Base-by-base conservation (phyloP, 1,140 invertebrate species). In the Geopemphigus sp. region DNA sequence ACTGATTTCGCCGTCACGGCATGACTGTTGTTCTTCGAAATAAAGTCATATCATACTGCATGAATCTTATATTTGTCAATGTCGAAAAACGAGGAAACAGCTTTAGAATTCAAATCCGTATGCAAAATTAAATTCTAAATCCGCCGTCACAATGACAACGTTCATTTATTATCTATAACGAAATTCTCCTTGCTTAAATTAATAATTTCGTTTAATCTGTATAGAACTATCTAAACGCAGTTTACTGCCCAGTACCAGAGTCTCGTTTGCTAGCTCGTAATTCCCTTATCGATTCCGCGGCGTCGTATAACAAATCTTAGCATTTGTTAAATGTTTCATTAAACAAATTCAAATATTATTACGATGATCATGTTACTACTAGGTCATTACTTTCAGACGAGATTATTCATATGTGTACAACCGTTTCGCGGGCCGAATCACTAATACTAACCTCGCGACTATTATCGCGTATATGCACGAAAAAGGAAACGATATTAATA, bases 301-400 rank as follows among this genome's bases (percentile, higher is more conserved):
- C 32, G 45, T 66, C 19, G 61, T 32, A 32, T 17, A 8, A 29
- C n/a, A n/a, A n/a, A n/a, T n/a, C 26, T 63, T 24, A 8, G 10
- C 14, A 17, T 63, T 32, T 32, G 61, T 63, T 63, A n/a, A 63
- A 32, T 2, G 29, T 63, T 22, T 66, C 19, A 66, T 19, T 11
- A 66, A 66, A 66, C 63, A 45, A 39, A 66, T 66, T 45, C 45
- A 32, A 32, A 66, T 66, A 45, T 66, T 66, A 66, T 66, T 66
- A 66, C 26, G 26, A 12, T 19, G 63, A 50, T 50, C 19, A 32
- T n/a, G 5, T 19, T 11, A 32, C 22, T 24, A 50, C n/a, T 24
- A 17, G 15, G 64, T 50, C 64, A 24, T 68, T 68, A 68, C 39
- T 68, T 68, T 50, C 10, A 70, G 19, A 70, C 10, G 5, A 5